A percentile compares a stretch with the other conserved stretches of the same genome.
These are phyloP conservation scores for Lepeophtheirus salmonis DNA, from an alignment of 1,140 invertebrate species.

Conservation along the genomic window DNA sequence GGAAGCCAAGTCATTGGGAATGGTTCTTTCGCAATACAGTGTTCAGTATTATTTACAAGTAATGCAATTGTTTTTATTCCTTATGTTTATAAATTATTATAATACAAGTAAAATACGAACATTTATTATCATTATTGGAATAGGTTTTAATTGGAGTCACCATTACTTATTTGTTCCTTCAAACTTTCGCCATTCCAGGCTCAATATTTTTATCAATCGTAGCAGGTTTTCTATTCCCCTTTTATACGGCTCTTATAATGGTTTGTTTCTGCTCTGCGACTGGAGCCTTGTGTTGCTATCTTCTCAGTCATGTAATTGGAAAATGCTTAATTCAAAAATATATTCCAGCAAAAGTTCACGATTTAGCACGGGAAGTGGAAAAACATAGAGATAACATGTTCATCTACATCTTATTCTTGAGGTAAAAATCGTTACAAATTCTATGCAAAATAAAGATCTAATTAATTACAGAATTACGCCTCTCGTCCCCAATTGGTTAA, in stretches of 20 bases:
- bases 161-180: slow-evolving; percentile 71
- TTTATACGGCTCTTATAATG: slow-evolving; percentile 62
- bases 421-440: too few relatives aligned
- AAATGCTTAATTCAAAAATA: slow-evolving; percentile 62
- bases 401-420: slow-evolving; percentile 88
- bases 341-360: slow-evolving; percentile 62
- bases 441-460: too few relatives aligned
- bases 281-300: slow-evolving; percentile 86
- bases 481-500: slow-evolving; percentile 98
- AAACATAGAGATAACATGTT: slow-evolving; percentile 50
- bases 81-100: not conserved
- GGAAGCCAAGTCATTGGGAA: slow-evolving; percentile 84
- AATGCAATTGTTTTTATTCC: not conserved
- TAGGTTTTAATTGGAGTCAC: slow-evolving; percentile 73
- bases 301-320: slow-evolving; percentile 72
- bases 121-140: not conserved
- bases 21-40: slow-evolving; percentile 76
- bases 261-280: slow-evolving; percentile 91
- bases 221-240: slow-evolving; percentile 90
- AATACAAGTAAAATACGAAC: not conserved
- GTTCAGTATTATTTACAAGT: slow-evolving; percentile 59
- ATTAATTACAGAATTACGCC: slow-evolving; percentile 91
- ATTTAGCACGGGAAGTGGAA: slow-evolving; percentile 60
- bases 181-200: slow-evolving; percentile 98
- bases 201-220: slow-evolving; percentile 94